Evolutionary conservation across 2,888 invertebrate species (phyloP).

Genomic region (Euzophera pinguis): DNA sequence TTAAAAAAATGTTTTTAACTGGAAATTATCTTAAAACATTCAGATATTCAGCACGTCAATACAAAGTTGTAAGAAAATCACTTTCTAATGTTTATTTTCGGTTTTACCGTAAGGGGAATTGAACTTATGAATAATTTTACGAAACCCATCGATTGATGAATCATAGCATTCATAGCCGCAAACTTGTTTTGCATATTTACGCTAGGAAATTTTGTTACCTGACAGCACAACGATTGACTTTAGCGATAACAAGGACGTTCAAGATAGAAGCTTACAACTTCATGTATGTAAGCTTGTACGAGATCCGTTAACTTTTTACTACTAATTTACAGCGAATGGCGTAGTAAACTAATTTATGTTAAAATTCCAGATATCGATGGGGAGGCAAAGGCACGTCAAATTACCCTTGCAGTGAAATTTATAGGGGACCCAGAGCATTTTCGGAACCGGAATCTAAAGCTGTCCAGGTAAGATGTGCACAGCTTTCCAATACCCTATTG

Average conservation of each 20-base stretch:
- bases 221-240: too few relatives aligned
- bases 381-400: conserved; percentile 91
- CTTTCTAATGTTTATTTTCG: conserved; percentile 7
- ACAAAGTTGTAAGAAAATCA: conserved; percentile 3
- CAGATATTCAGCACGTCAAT: conserved; percentile 1
- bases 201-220: too few relatives aligned
- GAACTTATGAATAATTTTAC: conserved; percentile 5
- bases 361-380: conserved; percentile 85
- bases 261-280: too few relatives aligned
- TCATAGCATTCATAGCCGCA: not conserved
- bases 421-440: conserved; percentile 88
- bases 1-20: too few relatives aligned
- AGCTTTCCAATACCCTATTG: too few relatives aligned
- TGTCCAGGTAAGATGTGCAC: conserved; percentile 47
- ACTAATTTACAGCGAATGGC: too few relatives aligned
- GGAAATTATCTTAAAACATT: not conserved
- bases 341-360: not conserved
- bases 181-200: not conserved
- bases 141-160: conserved; percentile 7
- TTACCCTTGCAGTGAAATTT: conserved; percentile 91
- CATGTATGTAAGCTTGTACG: too few relatives aligned
- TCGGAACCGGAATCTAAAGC: conserved; percentile 93
- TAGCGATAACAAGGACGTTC: too few relatives aligned
- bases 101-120: not conserved
- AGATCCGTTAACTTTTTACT: too few relatives aligned